Evolutionary conservation across 2,888 invertebrate genomes (phyloP).

Genomic region (Disparrhopalites patrizii): DNA sequence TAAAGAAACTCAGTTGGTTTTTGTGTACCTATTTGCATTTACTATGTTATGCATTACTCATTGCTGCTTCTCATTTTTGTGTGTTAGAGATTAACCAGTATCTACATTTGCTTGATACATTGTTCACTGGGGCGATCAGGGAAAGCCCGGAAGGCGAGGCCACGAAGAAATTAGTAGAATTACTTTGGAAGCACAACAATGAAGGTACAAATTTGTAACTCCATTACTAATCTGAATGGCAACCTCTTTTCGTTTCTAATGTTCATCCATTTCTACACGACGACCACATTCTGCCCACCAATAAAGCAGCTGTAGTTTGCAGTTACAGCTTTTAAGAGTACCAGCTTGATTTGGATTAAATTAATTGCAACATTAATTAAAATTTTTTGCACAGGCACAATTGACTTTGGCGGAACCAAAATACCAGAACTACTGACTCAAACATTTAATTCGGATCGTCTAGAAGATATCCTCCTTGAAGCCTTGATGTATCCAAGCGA

Average conservation of each 20-base stretch:
- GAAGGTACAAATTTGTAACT: constrained; percentile 6
- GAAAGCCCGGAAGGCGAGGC: background rate
- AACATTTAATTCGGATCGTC: background rate
- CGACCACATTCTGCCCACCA: no score
- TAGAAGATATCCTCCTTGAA: background rate
- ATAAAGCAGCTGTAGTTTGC: background rate
- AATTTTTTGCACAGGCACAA: background rate
- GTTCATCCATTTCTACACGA: no score
- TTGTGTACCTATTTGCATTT: background rate
- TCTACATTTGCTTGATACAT: background rate
- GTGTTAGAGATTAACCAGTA: background rate
- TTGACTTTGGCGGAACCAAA: background rate
- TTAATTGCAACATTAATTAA: background rate
- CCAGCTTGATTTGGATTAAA: background rate
- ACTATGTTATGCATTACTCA: background rate
- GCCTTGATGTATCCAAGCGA: background rate
- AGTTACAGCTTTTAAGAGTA: background rate
- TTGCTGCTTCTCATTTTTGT: background rate
- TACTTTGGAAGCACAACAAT: background rate
- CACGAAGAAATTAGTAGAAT: background rate
- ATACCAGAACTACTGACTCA: background rate
- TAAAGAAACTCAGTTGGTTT: no score
- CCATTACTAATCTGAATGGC: no score
- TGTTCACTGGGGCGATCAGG: background rate
- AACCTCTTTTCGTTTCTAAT: no score